Percentiles rank a stretch among this genome's conserved stretches.
phyloP scores from a whole-genome alignment of 2,113 vertebrate genomes.

The Harpagus bidentatus region DNA sequence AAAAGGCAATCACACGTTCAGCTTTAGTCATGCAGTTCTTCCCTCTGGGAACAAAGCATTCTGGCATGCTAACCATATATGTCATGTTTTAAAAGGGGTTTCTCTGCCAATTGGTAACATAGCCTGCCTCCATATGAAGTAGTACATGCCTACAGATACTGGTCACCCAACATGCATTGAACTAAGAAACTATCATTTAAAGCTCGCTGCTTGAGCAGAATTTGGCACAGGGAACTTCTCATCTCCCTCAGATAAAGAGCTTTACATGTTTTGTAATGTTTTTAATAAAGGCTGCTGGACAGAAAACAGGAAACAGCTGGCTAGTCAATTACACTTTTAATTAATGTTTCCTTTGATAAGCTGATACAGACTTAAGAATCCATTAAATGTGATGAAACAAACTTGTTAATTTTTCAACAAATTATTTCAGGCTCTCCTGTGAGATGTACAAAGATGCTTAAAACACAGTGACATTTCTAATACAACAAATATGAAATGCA shows the following conservation, averaged over 20 bases:
- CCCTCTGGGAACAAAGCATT: not conserved
- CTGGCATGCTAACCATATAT: not conserved
- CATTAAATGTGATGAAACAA: conserved; percentile 54
- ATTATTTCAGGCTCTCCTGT: conserved; percentile 21
- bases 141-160: not conserved
- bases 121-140: not conserved
- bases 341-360: conserved; percentile 62
- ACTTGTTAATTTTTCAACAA: conserved; percentile 48
- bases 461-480: not conserved
- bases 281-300: conserved; percentile 8
- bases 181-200: not conserved
- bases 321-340: conserved; percentile 63
- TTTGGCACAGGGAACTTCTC: not conserved
- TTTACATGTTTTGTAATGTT: conserved; percentile 30
- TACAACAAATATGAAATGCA: not conserved
- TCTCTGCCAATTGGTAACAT: not conserved
- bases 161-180: not conserved
- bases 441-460: conserved; percentile 11
- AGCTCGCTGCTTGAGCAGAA: not conserved
- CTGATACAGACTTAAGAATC: conserved; percentile 56
- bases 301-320: conserved; percentile 51
- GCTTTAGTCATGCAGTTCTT: not conserved
- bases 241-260: conserved; percentile 16
- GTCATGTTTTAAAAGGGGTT: not conserved
- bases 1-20: not conserved